Evolutionary conservation across 2,888 invertebrate genomes (phyloP).

Genomic region (Clistopyga incitator): DNA sequence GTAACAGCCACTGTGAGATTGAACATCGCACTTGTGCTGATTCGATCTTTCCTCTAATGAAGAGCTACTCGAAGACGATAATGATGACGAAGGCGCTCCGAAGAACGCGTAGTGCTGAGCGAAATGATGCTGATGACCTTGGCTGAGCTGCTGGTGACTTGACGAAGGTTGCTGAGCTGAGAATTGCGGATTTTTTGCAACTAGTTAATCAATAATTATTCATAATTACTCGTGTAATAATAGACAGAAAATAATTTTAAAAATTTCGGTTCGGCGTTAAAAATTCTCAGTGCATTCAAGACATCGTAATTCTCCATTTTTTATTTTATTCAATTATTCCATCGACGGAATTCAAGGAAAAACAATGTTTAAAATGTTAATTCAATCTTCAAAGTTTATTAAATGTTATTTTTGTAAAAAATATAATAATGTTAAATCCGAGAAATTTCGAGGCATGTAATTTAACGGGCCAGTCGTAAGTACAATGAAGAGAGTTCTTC

Average conservation of each 20-base stretch:
- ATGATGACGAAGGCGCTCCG: slow-evolving; percentile 7
- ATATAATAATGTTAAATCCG: not conserved
- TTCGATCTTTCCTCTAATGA: slow-evolving; percentile 1
- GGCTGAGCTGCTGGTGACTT: not conserved
- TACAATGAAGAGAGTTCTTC: not conserved
- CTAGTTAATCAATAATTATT: too few species aligned
- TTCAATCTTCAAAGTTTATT: too few species aligned
- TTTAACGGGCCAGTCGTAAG: not conserved
- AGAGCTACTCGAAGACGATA: not conserved
- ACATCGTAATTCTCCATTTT: too few species aligned
- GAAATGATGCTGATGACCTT: slow-evolving; percentile 34
- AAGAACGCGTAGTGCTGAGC: slow-evolving; percentile 38
- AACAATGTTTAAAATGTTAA: too few species aligned
- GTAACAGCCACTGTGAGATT: not conserved
- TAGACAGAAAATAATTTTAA: too few species aligned
- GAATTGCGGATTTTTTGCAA: slow-evolving; percentile 20
- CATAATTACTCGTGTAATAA: too few species aligned
- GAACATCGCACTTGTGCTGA: not conserved
- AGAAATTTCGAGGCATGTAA: not conserved
- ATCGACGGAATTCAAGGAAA: too few species aligned
- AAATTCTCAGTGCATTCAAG: too few species aligned
- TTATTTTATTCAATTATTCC: too few species aligned
- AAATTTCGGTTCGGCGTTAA: too few species aligned
- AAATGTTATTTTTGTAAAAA: too few species aligned
- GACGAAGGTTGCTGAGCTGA: not conserved